Base-by-base conservation (phyloP, 2,888 invertebrate species). In the Acleris sparsana region DNA sequence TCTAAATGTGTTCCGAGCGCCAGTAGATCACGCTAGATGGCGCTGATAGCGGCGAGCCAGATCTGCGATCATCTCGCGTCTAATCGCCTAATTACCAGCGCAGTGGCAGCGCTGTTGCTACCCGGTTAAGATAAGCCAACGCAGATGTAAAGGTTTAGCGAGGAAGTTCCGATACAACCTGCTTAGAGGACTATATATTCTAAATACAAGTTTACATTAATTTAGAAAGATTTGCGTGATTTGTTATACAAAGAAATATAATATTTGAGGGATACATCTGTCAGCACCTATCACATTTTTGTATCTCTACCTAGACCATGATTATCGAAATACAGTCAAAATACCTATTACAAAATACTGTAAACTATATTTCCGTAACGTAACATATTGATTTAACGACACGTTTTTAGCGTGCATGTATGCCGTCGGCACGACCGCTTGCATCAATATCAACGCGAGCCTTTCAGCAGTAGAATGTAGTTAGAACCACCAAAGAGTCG, bases 1-100 rank as follows among this genome's bases (percentile, higher is more conserved):
- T 11, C 9, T 49, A 17, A 49, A 63, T 74, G 83, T 85, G 84
- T 84, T 78, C 71, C 76, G 81, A 72, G 72, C 75, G 80, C 80
- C 78, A 85, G 84, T 90, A 90, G 85, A 89, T 89, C 90, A 88
- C 86, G 82, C 73, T 80, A 91, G 91, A 92, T 92, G 88, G 79
- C 84, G 82, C 80, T 78, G 92, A 91, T 90, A 88, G 71, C 89
- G 71, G 68, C 70, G 79, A 73, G 92, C 92, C 92, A 92, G 87
- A 90, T 90, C 88, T 77, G 78, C 74, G 84, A 86, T 86, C 79
- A 85, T 72, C 72, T 71, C 63, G 71, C 79, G 82, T 82, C 83
- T 81, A 80, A 77, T 82, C 84, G 80, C 79, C 85, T 86, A 86
- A 86, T 86, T 86, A 85, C 83, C 77, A 25, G 61, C 62, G 58